Percentiles rank a stretch among this genome's conserved stretches.
These are phyloP conservation scores for Phaetusa simplex DNA, from an alignment of 2,113 vertebrate species.

Conservation along the genomic window DNA sequence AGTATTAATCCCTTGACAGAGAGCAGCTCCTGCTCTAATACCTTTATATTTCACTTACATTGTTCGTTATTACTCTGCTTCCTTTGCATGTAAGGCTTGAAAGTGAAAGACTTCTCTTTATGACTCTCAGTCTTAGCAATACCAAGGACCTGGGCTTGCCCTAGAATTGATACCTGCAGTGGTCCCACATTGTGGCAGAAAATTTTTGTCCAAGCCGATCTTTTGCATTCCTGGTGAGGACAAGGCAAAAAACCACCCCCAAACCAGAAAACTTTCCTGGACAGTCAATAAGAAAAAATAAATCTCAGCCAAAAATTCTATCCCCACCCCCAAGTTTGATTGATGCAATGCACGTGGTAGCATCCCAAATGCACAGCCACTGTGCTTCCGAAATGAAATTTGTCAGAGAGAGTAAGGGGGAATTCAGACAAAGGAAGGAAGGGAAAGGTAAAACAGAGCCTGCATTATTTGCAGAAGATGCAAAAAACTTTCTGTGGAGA, in stretches of 20 bases:
- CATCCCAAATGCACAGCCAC: neutral
- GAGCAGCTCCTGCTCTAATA: neutral
- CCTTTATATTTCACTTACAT: neutral
- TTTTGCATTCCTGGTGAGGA: neutral
- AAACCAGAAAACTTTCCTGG: neutral
- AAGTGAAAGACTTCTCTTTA: neutral
- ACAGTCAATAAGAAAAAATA: neutral
- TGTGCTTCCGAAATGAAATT: neutral
- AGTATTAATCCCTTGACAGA: neutral
- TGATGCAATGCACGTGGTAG: neutral
- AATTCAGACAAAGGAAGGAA: neutral
- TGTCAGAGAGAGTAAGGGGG: neutral
- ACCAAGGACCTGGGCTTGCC: neutral
- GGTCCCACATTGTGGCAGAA: neutral
- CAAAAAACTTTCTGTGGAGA: neutral
- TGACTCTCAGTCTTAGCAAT: neutral
- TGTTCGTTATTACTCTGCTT: neutral
- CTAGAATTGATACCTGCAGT: neutral
- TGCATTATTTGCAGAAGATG: neutral
- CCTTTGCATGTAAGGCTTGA: neutral
- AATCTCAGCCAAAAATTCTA: neutral
- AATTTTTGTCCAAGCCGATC: neutral
- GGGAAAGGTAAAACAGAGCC: neutral
- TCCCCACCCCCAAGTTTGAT: rapidly evolving
- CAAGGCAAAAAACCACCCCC: neutral